A percentile compares a stretch with the other conserved stretches of the same genome.
Evolutionary conservation across 2,113 vertebrate genomes (phyloP).

Genomic region (Myrmophylax atrothorax): DNA sequence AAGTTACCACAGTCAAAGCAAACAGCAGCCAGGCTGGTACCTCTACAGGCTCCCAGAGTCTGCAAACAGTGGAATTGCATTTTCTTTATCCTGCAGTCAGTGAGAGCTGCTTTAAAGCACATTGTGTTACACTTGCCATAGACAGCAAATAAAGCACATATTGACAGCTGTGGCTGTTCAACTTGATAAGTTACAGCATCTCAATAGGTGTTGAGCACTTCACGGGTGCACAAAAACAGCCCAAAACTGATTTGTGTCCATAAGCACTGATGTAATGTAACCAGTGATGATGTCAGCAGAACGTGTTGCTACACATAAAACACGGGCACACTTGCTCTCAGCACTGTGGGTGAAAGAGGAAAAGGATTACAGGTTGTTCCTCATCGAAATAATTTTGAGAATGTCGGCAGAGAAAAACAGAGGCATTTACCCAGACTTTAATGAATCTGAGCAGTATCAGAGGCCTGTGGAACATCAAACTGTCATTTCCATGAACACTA

Average conservation of each 20-base stretch:
- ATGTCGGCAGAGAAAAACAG: not conserved
- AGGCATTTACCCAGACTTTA: not conserved
- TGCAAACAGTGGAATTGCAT: not conserved
- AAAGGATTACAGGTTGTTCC: not conserved
- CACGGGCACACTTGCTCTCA: not conserved
- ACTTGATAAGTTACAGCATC: not conserved
- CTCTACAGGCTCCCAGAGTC: rapidly evolving
- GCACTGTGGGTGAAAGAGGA: not conserved
- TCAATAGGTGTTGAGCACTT: too few relatives aligned
- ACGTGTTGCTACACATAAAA: rapidly evolving
- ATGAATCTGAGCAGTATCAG: not conserved
- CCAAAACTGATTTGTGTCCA: not conserved
- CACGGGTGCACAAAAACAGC: not conserved
- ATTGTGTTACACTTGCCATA: not conserved
- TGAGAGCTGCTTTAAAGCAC: not conserved
- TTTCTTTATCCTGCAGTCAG: not conserved
- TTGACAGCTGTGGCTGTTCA: rapidly evolving
- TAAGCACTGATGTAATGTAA: not conserved
- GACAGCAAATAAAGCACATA: not conserved
- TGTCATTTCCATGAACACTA: not conserved
- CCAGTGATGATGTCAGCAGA: not conserved
- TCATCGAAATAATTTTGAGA: not conserved
- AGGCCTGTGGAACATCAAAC: not conserved
- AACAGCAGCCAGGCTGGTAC: not conserved
- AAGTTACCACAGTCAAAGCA: not conserved